Conservation (phyloP, 1,140 invertebrate species). For the Lordiphosa stackelbergi region DNA sequence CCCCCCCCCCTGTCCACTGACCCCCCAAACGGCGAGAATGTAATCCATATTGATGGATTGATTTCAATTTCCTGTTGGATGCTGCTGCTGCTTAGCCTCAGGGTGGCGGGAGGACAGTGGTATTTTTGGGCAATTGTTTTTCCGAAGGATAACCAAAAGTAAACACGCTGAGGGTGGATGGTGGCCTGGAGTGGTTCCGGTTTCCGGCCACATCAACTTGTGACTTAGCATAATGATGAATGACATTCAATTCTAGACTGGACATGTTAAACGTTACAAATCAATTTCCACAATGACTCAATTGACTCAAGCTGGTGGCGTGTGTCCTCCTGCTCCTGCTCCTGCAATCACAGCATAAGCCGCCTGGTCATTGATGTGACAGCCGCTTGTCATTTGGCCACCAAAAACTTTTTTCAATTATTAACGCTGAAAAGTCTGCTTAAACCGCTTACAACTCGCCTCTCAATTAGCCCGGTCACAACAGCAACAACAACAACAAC, state of each 20-base stretch:
- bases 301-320: constrained; percentile 55
- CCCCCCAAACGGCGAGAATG: constrained; percentile 41
- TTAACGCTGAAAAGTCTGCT: constrained; percentile 26
- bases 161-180: constrained; percentile 20
- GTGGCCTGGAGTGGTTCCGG: constrained; percentile 59
- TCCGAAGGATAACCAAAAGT: constrained; percentile 45
- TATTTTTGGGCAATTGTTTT: constrained; percentile 36
- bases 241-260: constrained; percentile 62
- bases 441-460: constrained; percentile 45
- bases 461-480: constrained; percentile 20
- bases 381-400: constrained; percentile 43
- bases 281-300: constrained; percentile 59
- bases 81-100: constrained; percentile 2
- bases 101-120: not conserved
- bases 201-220: constrained; percentile 45
- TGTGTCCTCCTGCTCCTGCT: too few species aligned
- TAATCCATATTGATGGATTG: constrained; percentile 77
- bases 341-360: constrained; percentile 20
- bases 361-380: constrained; percentile 66
- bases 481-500: too few species aligned
- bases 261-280: constrained; percentile 67
- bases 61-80: constrained; percentile 75
- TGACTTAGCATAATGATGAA: constrained; percentile 75
- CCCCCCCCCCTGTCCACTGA: constrained; percentile 1
- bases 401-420: constrained; percentile 29